Evolutionary conservation across 64 coral and sea anemone genomes (phyloP), one percentile per base, ranked within the genome.

Genomic region (Actinia equina): DNA sequence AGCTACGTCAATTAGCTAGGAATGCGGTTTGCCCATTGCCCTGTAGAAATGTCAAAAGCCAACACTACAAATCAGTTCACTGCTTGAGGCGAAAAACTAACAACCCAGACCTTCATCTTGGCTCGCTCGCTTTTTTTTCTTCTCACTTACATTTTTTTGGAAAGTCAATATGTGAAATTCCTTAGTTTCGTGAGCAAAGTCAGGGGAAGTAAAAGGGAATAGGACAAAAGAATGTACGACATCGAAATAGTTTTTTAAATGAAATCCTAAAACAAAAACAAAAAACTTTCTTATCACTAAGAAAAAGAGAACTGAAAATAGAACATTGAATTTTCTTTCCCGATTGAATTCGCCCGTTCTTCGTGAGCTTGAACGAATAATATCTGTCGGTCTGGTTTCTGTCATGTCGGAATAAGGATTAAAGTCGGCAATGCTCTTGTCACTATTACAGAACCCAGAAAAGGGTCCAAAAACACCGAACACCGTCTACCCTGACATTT

Each of bases 31-130:
- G 22, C 42, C 16, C 27, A 74, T 1, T 74, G 27, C 69, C 69
- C 69, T 15, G 69, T 74, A 74, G 27, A 41, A 74, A 74, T 74
- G 69, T 74, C 69, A 74, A 74, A 74, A 74, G 69, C 69, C 69
- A 74, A 18, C 27, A 37, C 27, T 74, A 74, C 69, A 30, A 74
- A 74, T 42, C 26, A 74, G 26, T 74, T 74, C 69, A 16, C 69
- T 74, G 69, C 69, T 74, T 74, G 69, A 15, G 69, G 69, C 69
- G 25, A 74, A 74, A 74, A 15, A 10, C 69, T 74, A 10, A 26
- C 25, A 74, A 14, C 25, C 30, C 10, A 65, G n/a, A 65, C 55
- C 22, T 20, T 23, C 22, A n/a, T 65, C 62, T 65, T 14, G 20
- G 55, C 55, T 57, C 55, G 11, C 0, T 65, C 62, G 5, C 19